Percentiles rank a stretch among this genome's conserved stretches.
Conservation (phyloP, 2,113 vertebrate genomes). For the Motacilla alba region DNA sequence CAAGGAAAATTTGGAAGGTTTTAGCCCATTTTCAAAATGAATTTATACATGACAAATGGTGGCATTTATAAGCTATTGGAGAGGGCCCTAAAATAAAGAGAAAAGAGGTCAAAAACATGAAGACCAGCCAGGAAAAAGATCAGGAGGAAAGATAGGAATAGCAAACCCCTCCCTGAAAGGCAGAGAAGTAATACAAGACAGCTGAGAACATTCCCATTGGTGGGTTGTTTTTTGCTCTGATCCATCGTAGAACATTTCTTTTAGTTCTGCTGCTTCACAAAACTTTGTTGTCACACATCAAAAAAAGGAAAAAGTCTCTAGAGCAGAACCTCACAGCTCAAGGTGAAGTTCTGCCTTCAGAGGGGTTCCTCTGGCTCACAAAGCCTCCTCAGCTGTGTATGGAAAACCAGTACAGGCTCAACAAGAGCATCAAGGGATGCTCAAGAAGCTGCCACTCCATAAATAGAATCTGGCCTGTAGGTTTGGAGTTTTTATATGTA, state of each 20-base stretch:
- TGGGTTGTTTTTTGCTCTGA: background rate
- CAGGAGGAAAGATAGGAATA: conserved; percentile 7
- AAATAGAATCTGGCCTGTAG: background rate
- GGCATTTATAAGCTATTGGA: conserved; percentile 20
- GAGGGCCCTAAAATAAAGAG: conserved; percentile 13
- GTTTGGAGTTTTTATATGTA: background rate
- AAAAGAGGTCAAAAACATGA: background rate
- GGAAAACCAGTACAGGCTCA: background rate
- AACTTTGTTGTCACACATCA: background rate
- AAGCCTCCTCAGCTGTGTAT: background rate
- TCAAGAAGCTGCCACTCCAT: background rate
- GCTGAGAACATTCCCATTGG: background rate
- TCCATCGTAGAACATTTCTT: background rate
- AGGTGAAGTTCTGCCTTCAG: background rate
- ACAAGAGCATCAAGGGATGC: background rate
- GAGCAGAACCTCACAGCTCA: background rate
- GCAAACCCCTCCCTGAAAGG: background rate
- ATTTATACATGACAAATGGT: background rate
- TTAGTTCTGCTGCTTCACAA: background rate
- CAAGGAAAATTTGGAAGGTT: background rate
- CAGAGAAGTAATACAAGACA: background rate
- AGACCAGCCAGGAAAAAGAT: background rate
- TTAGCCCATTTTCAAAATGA: background rate
- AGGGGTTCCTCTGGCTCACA: background rate
- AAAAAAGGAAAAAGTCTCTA: background rate